Evolutionary conservation across 1,140 invertebrate genomes (phyloP), one percentile per base, ranked within the genome.

Genomic region (Bombus cullumanus): DNA sequence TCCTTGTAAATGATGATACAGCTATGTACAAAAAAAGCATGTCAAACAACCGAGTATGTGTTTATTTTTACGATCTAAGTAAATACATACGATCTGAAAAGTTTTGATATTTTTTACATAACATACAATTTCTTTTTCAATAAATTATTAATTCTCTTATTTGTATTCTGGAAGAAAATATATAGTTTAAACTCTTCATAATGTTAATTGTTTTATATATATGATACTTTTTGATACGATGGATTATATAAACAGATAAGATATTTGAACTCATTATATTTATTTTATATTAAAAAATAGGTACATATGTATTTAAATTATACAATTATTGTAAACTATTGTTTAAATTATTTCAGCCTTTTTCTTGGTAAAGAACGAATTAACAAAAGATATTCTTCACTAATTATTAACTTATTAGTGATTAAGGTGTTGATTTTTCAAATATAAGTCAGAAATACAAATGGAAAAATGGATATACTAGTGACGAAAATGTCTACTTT

Each of bases 11-110:
- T 62, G 59, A 83, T 69, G 43, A 15, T 39, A 37, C 41, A 41
- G 57, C 13, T 53, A 34, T 83, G 43, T 83, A 78, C 64, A 68
- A 83, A 83, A 83, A 83, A 77, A 53, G 18, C n/a, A 28, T 41
- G 43, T 77, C 22, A 13, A 66, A 53, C 47, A 37, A 47, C 41
- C 31, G 31, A 22, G 53, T 75, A 66, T 25, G 12, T 66, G 79
- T 81, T 72, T 82, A 82, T 82, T 82, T 82, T 59, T 41, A 62
- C n/a, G 5, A 62, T 43, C 15, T 59, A 81, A 62, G 22, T 28
- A 81, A 62, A 22, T 28, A 74, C 13, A 34, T 25, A 74, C 53
- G 15, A 59, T 74, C 73, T 43, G 13, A 74, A 74, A 25, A 18
- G 62, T 43, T 74, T 43, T 74, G 62, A n/a, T 37, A 81, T 74